Conservation (phyloP, 2,888 invertebrate species). For the Dryomyza anilis region DNA sequence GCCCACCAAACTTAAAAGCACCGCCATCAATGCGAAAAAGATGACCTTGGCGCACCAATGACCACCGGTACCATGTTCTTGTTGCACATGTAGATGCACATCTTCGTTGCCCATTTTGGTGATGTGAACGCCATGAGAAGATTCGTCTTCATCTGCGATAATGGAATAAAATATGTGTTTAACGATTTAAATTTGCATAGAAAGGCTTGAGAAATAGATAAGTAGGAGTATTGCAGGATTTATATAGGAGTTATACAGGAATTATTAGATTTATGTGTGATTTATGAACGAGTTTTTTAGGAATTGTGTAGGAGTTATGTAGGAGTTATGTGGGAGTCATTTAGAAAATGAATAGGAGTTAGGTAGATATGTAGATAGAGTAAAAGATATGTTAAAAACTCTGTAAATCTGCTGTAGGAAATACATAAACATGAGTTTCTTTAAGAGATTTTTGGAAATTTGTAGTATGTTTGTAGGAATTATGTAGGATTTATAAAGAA, state of each 20-base stretch:
- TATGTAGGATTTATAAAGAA: too few species aligned
- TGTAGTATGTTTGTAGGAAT: too few species aligned
- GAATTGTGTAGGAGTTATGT: background rate
- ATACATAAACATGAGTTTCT: too few species aligned
- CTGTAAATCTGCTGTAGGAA: too few species aligned
- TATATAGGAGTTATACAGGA: background rate
- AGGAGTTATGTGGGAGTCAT: too few species aligned
- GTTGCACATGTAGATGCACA: conserved; percentile 77
- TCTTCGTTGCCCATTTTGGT: conserved; percentile 68
- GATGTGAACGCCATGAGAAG: conserved; percentile 59
- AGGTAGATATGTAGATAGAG: too few species aligned
- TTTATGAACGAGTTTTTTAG: background rate
- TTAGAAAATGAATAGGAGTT: too few species aligned
- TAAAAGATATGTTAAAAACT: too few species aligned
- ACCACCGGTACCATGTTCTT: conserved; percentile 78
- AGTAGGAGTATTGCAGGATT: background rate
- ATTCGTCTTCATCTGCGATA: conserved; percentile 52
- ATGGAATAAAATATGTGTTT: background rate
- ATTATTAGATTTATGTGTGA: background rate
- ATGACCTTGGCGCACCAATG: conserved; percentile 84
- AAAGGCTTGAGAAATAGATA: background rate
- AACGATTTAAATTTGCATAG: conserved; percentile 1
- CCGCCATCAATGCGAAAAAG: conserved; percentile 76
- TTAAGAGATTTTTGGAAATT: too few species aligned
- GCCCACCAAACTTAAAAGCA: conserved; percentile 75